A percentile compares a stretch with the other conserved stretches of the same genome.
phyloP scores from a whole-genome alignment of 2,113 vertebrate genomes.

The Hemicordylus capensis region DNA sequence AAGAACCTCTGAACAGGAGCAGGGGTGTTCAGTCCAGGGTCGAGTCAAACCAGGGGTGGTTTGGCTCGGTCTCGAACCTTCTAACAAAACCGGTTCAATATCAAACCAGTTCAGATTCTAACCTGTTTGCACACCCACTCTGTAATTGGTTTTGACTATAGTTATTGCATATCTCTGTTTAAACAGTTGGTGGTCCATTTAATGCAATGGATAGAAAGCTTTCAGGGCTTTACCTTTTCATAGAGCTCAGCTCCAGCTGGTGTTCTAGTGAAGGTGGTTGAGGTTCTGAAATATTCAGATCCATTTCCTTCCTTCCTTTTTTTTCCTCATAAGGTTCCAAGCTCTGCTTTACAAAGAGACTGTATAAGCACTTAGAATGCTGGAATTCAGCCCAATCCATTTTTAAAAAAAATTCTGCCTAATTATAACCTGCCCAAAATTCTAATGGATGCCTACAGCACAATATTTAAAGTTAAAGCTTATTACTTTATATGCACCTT shows the following conservation, averaged over 20 bases:
- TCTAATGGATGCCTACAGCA: conserved; percentile 5
- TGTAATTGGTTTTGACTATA: too few species aligned
- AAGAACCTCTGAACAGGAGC: too few species aligned
- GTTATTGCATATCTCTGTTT: too few species aligned
- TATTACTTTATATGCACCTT: background rate
- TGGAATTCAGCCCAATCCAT: conserved; percentile 1
- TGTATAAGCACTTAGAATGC: background rate
- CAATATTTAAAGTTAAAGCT: background rate
- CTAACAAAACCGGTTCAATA: too few species aligned
- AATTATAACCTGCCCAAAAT: conserved; percentile 45
- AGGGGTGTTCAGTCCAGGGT: too few species aligned
- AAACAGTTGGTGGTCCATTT: too few species aligned
- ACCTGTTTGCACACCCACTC: too few species aligned
- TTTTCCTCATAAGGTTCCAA: background rate
- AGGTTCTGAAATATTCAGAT: background rate
- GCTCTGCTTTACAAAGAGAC: background rate
- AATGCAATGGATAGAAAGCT: too few species aligned
- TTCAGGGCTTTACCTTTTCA: background rate
- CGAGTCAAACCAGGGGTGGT: too few species aligned
- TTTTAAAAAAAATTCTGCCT: conserved; percentile 3
- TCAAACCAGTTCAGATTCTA: too few species aligned
- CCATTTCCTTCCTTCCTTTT: background rate
- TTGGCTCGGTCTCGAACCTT: too few species aligned
- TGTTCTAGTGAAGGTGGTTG: background rate
- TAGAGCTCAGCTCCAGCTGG: background rate